Conservation (phyloP, 2,888 invertebrate genomes). For the Disparrhopalites patrizii region DNA sequence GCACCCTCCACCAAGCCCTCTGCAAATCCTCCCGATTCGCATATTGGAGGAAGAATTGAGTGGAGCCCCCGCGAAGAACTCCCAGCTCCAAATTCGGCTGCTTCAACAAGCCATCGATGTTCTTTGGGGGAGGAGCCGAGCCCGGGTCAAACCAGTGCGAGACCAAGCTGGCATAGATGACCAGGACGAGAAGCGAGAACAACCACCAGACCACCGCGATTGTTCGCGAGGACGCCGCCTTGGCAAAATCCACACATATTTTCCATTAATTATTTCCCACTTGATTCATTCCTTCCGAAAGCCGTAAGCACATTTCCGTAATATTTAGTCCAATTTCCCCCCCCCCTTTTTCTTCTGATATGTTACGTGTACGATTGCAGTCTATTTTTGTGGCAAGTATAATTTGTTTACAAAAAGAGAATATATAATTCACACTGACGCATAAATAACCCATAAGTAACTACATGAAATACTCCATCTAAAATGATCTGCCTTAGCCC, state of each 20-base stretch:
- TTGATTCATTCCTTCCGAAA: not conserved
- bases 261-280: not conserved
- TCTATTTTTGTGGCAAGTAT: not conserved
- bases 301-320: not conserved
- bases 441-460: too few species aligned
- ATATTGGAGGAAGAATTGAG: slow-evolving; percentile 41
- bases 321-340: too few species aligned
- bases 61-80: slow-evolving; percentile 41
- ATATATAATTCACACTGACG: too few species aligned
- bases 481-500: too few species aligned
- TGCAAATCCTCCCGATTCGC: slow-evolving; percentile 44
- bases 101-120: slow-evolving; percentile 33
- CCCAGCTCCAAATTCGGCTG: slow-evolving; percentile 43
- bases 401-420: not conserved
- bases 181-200: slow-evolving; percentile 42
- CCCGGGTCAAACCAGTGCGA: slow-evolving; percentile 46
- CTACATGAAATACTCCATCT: too few species aligned
- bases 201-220: slow-evolving; percentile 47
- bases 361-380: too few species aligned
- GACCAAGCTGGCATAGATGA: slow-evolving; percentile 45
- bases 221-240: slow-evolving; percentile 44
- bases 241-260: not conserved
- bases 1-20: slow-evolving; percentile 46
- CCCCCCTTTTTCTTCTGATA: too few species aligned
- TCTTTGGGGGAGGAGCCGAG: slow-evolving; percentile 25